Evolutionary conservation across 2,888 invertebrate genomes (phyloP), one percentile per base, ranked within the genome.

Genomic region (Chironomus tentans): DNA sequence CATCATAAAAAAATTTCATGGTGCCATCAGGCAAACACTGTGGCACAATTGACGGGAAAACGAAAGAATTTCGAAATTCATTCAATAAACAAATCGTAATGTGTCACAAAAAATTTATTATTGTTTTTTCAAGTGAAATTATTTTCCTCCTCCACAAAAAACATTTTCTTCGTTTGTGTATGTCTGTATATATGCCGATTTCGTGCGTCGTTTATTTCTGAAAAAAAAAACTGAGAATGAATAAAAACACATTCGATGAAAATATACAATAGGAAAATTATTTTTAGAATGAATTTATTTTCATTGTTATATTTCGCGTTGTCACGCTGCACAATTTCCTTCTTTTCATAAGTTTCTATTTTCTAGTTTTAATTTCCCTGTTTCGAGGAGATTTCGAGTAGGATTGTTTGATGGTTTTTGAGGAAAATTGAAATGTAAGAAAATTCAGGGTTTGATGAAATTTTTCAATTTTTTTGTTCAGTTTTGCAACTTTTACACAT

Each of bases 21-120:
- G 22, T 38, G 68, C 38, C 72, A 61, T 50, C 10, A 65, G 65
- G 18, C 65, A 21, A 38, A 12, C 22, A 21, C 12, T 24, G 65
- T 13, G 24, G 65, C 22, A 65, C 21, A 65, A 65, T 21, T 12
- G 65, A 65, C 24, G 65, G 65, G 65, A 65, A 21, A 24, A 24
- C 21, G 21, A 65, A 65, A n/a, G 65, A 65, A 65, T 65, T 65
- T 65, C 65, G 13, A 65, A 65, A 65, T n/a, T 50, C 21, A 28
- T 73, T 73, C 72, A 73, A 62, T 73, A 73, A 73, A 73, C 72
- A 73, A 73, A 62, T 61, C 62, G 72, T 62, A 46, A 73, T 73
- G 72, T 73, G 72, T 73, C 72, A 73, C 72, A 62, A 73, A 38
- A 71, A 73, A 73, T 73, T 73, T 62, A 73, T 73, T 73, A 73